These are phyloP conservation scores for Deroptyus accipitrinus DNA, from an alignment of 2,113 vertebrate species.

Conservation along the genomic window DNA sequence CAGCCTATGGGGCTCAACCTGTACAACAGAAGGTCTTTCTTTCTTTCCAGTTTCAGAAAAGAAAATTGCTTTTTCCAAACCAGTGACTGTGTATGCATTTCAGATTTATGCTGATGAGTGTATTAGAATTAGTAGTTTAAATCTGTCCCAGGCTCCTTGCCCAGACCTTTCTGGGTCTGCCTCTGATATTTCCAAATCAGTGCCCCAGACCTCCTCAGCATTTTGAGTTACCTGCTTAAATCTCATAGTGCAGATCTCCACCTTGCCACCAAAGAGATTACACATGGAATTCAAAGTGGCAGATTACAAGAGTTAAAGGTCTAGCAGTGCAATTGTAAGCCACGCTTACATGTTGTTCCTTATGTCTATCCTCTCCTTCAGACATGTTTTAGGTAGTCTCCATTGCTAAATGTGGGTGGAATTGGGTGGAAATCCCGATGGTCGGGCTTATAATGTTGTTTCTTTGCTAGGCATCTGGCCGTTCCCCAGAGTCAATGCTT, in stretches of 20 bases:
- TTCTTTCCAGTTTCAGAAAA: not conserved
- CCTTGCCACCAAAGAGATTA: not conserved
- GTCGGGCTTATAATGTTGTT: not conserved
- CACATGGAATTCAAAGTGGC: not conserved
- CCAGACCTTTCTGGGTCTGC: not conserved
- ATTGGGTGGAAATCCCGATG: not conserved
- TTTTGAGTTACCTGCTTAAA: not conserved
- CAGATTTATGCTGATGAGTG: not conserved
- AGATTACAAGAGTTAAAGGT: not conserved
- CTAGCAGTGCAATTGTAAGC: not conserved
- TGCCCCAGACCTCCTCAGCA: not conserved
- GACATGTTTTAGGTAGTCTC: not conserved
- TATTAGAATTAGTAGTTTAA: not conserved
- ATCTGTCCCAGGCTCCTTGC: not conserved
- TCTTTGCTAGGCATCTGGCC: not conserved
- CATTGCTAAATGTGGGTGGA: not conserved
- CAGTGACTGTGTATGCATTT: not conserved
- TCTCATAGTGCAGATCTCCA: not conserved
- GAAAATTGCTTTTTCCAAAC: not conserved
- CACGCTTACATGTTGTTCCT: not conserved
- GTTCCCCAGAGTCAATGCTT: not conserved
- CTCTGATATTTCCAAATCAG: not conserved
- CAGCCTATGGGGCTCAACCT: not conserved
- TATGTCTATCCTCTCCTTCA: not conserved
- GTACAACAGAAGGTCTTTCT: not conserved